Base-by-base conservation (phyloP, 2,113 vertebrate species). In the Anolis sagrei region DNA sequence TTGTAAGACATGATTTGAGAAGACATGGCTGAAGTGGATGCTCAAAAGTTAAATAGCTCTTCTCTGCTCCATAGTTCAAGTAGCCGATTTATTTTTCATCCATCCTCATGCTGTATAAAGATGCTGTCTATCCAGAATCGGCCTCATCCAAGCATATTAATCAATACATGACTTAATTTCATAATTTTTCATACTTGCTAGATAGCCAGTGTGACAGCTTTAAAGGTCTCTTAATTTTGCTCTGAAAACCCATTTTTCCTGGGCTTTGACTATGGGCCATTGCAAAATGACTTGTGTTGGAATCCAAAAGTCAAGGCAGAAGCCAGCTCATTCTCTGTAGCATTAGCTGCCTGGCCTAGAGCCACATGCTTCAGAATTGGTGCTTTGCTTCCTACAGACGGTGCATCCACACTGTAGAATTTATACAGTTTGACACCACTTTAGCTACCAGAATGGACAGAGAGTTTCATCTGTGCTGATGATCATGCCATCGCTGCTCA, bases 141-240 rank as follows among this genome's bases (percentile, higher is more conserved):
- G 27, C 54, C 34, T 27, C 21, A n/a, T 82, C 64, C 27, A 69
- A 48, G 11, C 34, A 8, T 76, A 61, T 69, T 81, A 58, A 79
- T 73, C 84, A 86, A 69, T 48, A 18, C 14, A 34, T 49, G 34
- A 36, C 64, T 81, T 86, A 76, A 75, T 81, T 32, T 39, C 74
- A 11, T n/a, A 36, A 36, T 75, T 66, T 54, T n/a, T 51, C 72
- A 54, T 68, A 4, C 6, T n/a, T 10, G 2, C 23, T 32, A 61
- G 79, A 10, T 75, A 36, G n/a, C 29, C n/a, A 76, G 29, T 8
- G 6, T 75, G 44, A 36, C 75, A 51, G 29, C 36, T 13, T 39
- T 66, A 14, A 68, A 66, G 27, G 10, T 11, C 49, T 66, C 23
- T 75, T 36, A 23, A 21, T 74, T 77, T 36, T 49, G 32, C 32